Base-by-base conservation (phyloP, 2,888 invertebrate species). In the Hydropsyche betteni region DNA sequence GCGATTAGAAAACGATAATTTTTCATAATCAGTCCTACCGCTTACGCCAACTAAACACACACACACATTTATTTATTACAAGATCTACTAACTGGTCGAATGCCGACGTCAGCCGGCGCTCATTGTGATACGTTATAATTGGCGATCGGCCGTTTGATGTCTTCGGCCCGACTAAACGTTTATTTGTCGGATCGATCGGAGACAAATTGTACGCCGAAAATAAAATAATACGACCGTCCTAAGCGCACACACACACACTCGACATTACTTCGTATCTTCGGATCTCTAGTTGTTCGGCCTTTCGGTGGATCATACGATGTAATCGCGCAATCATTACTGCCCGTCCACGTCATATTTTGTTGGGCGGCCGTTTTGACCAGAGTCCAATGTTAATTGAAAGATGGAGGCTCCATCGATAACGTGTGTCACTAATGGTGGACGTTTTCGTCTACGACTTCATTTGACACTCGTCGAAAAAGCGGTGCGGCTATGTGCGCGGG, bases 371-470 rank as follows among this genome's bases (percentile, higher is more conserved):
- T 36, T 77, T 78, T 76, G 76, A 76, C 74, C 74, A 74, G 75
- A 71, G 75, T 74, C 77, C 70, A 55, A 74, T 68, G 77, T 76
- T 75, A 79, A 79, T 75, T 73, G 79, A 78, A 74, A 76, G 75
- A 75, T 75, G 75, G 74, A 75, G 74, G 14, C 76, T 74, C 75
- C 74, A 74, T 72, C 70, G 79, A 79, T 79, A 79, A 79, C 75
- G 74, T 74, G 78, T 79, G 79, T 79, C 79, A 79, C 79, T 79
- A 79, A 79, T 79, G 77, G 79, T 77, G 69, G 77, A 79, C 79
- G 76, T 79, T 79, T 77, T 69, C 76, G 76, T 79, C 76, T 76
- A 79, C 79, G 77, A 77, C 79, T 79, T 79, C 79, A 79, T 79
- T 77, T 79, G 79, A 79, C 77, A 76, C 76, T 74, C 51, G 64